Conservation (phyloP, 2,888 invertebrate species). For the Hypolimnas misippus region DNA sequence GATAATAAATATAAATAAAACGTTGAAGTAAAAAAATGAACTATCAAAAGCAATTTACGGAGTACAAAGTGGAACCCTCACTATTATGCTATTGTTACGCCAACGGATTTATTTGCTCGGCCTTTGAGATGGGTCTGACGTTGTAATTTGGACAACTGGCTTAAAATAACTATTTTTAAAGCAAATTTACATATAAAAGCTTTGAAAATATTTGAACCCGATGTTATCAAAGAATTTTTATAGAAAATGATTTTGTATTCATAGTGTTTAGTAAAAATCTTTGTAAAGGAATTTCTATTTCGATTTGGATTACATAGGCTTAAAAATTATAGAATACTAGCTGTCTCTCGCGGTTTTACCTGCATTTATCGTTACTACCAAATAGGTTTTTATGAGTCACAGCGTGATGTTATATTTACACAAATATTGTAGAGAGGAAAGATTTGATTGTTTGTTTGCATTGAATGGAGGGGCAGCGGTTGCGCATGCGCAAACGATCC, state of each 20-base stretch:
- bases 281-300: background rate
- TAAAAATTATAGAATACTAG: no score
- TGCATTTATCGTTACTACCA: no score
- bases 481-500: no score
- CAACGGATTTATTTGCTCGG: constrained; percentile 34
- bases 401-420: no score
- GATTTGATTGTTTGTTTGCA: no score
- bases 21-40: background rate
- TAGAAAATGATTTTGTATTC: constrained; percentile 5
- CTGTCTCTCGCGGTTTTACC: no score
- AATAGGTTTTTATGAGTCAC: no score
- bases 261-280: background rate
- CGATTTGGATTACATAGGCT: no score
- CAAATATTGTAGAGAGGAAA: no score
- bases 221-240: constrained; percentile 6
- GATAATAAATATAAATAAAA: background rate
- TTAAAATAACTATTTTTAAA: constrained; percentile 26
- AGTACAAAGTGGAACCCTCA: constrained; percentile 14
- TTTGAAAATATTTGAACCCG: constrained; percentile 18
- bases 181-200: constrained; percentile 21
- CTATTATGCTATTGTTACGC: constrained; percentile 26
- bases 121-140: constrained; percentile 30
- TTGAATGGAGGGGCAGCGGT: no score
- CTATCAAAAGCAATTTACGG: background rate
- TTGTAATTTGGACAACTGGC: constrained; percentile 22